Evolutionary conservation across 2,888 invertebrate species (phyloP).

Genomic region (Eupithecia dodoneata): DNA sequence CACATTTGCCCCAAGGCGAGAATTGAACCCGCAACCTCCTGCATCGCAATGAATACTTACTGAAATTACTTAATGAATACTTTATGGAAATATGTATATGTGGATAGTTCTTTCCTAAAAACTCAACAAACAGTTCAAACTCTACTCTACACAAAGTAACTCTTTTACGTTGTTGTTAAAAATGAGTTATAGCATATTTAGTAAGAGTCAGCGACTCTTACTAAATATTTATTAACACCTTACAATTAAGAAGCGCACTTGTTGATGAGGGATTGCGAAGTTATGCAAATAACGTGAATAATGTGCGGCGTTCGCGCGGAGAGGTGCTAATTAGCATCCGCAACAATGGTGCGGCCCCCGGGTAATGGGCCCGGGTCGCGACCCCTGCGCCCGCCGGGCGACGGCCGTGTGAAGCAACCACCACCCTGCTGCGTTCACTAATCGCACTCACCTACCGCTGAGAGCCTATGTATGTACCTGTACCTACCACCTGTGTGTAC

Average conservation of each 20-base stretch:
- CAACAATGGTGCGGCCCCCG: constrained; percentile 10
- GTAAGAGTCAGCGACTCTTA: neutral
- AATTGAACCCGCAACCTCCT: too few species aligned
- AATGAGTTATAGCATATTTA: too few species aligned
- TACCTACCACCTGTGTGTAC: too few species aligned
- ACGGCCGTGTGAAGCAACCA: neutral
- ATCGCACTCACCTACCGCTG: neutral
- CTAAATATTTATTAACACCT: constrained; percentile 2
- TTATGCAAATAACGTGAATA: constrained; percentile 5
- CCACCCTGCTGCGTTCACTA: neutral
- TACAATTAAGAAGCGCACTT: neutral
- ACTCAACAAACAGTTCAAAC: neutral
- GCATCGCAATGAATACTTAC: too few species aligned
- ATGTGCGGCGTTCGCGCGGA: neutral
- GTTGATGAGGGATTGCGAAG: constrained; percentile 11
- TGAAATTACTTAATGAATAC: too few species aligned
- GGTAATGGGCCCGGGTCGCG: neutral
- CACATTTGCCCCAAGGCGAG: too few species aligned
- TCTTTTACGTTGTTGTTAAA: too few species aligned
- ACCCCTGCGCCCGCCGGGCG: neutral
- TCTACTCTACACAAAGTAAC: neutral
- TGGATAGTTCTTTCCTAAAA: neutral
- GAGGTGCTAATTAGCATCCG: constrained; percentile 24
- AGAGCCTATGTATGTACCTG: too few species aligned
- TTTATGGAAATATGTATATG: too few species aligned